Evolutionary conservation across 1,140 invertebrate genomes (phyloP), one percentile per base, ranked within the genome.

Genomic region (Penaeus japonicus): DNA sequence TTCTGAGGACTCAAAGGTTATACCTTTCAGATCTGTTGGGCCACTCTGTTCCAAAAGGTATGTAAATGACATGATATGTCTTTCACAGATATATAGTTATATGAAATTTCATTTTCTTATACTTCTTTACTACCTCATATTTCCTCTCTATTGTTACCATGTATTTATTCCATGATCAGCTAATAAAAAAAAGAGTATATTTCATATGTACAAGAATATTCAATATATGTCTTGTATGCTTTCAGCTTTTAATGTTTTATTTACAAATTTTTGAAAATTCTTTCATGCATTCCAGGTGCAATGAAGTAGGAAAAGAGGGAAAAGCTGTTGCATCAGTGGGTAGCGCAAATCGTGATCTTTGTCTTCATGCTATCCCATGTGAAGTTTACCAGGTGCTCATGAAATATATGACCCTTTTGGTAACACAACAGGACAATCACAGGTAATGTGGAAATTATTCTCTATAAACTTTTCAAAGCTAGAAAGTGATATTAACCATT

Each of bases 351-450:
- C 27, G 55, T 22, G 85, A 87, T 57, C 55, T 87, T 30, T 87
- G 85, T 75, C 79, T 87, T 22, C 85, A 87, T 62, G 20, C 78
- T 20, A 47, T 87, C 24, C 85, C 85, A n/a, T 87, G 85, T 82
- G 85, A 87, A 62, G 85, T 87, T 5, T 87, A 87, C 57, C 85
- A 87, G 73, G 85, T 87, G 0, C 78, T 87, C 27, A 54, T 82
- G 59, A 87, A 87, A 30, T 87, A 87, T 47, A 81, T 87, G 39
- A n/a, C 30, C 15, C 2, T 87, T 5, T 24, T 87, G 27, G n/a
- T 24, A 2, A 20, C 85, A 62, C 57, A 87, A 73, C 12, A 35
- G 55, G 24, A 75, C 0, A n/a, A 73, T 27, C 85, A 87, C 59
- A 82, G 62, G 85, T 87, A n/a, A 81, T 47, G 35, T 39, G 35